Percentiles rank a stretch among this genome's conserved stretches.
Evolutionary conservation across 2,888 invertebrate species (phyloP).

Genomic region (Brachyopa scutellaris): DNA sequence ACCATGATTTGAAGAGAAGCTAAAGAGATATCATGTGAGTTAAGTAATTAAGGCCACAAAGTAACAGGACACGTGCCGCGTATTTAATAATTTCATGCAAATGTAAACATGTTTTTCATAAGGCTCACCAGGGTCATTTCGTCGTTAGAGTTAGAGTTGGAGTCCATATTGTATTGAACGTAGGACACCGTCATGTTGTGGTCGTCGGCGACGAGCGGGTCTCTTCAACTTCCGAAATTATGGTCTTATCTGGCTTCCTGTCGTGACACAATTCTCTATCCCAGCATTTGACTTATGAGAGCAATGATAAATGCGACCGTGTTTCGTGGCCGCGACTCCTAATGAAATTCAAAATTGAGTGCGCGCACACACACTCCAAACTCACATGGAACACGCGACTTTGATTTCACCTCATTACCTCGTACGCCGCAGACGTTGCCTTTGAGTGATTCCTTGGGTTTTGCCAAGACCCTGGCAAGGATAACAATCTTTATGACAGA

Average conservation of each 20-base stretch:
- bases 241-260: slow-evolving; percentile 82
- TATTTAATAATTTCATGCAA: slow-evolving; percentile 67
- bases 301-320: slow-evolving; percentile 63
- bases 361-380: slow-evolving; percentile 67
- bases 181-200: slow-evolving; percentile 59
- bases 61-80: slow-evolving; percentile 63
- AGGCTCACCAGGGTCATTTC: slow-evolving; percentile 56
- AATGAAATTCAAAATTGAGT: slow-evolving; percentile 71
- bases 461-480: slow-evolving; percentile 65
- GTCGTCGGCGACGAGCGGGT: slow-evolving; percentile 52
- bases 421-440: slow-evolving; percentile 25
- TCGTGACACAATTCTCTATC: slow-evolving; percentile 82
- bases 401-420: slow-evolving; percentile 69
- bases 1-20: slow-evolving; percentile 49
- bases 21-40: slow-evolving; percentile 16
- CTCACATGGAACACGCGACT: slow-evolving; percentile 72
- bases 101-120: slow-evolving; percentile 53
- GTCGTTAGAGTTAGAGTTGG: slow-evolving; percentile 22
- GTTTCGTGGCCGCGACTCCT: slow-evolving; percentile 62
- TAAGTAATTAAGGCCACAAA: slow-evolving; percentile 60
- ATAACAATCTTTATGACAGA: slow-evolving; percentile 75
- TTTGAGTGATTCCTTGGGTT: slow-evolving; percentile 47
- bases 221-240: slow-evolving; percentile 77
- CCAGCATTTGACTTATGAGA: slow-evolving; percentile 75
- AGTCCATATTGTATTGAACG: slow-evolving; percentile 19